Base-by-base conservation (phyloP, 2,113 vertebrate genomes). In the Mellivora capensis region DNA sequence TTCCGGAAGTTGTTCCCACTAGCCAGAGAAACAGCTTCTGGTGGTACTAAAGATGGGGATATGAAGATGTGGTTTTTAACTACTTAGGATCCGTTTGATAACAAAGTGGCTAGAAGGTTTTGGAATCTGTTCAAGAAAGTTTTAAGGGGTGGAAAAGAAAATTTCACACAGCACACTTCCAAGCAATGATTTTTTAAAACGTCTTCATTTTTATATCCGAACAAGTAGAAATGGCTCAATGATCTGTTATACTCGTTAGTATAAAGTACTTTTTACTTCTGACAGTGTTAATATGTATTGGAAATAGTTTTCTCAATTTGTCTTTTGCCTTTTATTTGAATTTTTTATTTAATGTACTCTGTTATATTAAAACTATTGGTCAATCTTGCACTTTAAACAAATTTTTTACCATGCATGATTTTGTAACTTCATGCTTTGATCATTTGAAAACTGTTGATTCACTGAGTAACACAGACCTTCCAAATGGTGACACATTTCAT, bases 261-360 rank as follows among this genome's bases (percentile, higher is more conserved):
- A 42, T 93, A 57, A 49, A 67, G 42, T 67, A 34, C 20, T 44
- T 94, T 88, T 80, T 86, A 92, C 42, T 93, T 86, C 59, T 80
- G 64, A 81, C 1, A 67, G 12, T 76, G n/a, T 76, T 59, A 90
- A 80, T 39, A 87, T 82, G 20, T 81, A 42, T 31, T 52, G 62
- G 31, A 93, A 81, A 76, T 49, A 67, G 34, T 44, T 95, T 95
- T 96, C 54, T 49, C 54, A 90, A 90, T n/a, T 83, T 93, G n/a
- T 82, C 42, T 76, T 77, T 95, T 90, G 39, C 39, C 47, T 95
- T 90, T 87, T 67, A 67, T 85, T 90, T 90, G 59, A 93, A 62
- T 84, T 44, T 86, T 8, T 82, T 87, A 67, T 42, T 93, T 74
- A 95, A 90, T 82, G 37, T 49, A 20, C 34, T 61, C 21, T 72